Conservation (phyloP, 2,113 vertebrate species). For the Mus spicilegus region DNA sequence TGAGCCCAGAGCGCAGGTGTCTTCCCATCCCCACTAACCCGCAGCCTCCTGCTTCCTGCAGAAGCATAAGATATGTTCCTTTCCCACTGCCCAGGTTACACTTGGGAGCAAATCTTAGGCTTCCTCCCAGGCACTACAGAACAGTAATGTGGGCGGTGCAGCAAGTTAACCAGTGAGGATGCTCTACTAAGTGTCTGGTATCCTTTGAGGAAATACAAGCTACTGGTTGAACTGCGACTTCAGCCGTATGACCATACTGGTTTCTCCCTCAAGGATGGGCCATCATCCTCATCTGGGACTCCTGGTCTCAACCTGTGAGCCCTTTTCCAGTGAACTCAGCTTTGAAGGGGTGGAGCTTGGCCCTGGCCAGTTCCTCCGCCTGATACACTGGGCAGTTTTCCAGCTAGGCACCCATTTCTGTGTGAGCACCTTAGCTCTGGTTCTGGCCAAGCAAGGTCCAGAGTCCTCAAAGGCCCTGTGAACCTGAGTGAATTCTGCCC, state of each 20-base stretch:
- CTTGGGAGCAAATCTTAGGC: not conserved
- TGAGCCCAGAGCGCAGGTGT: not conserved
- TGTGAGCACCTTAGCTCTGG: not conserved
- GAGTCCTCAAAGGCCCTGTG: not conserved
- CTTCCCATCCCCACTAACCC: accelerated
- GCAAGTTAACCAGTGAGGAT: accelerated
- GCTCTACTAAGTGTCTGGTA: not conserved
- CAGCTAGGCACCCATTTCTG: not conserved
- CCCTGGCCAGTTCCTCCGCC: not conserved
- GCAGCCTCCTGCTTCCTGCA: not conserved
- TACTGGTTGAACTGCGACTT: accelerated
- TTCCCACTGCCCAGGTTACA: accelerated
- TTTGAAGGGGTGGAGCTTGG: not conserved
- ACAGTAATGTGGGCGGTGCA: accelerated
- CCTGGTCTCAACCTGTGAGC: not conserved
- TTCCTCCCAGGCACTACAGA: not conserved
- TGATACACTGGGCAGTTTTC: not conserved
- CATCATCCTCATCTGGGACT: not conserved
- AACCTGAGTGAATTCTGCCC: not conserved
- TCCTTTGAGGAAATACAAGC: accelerated
- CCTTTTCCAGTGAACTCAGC: not conserved
- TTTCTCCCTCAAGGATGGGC: not conserved
- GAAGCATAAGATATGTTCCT: not conserved
- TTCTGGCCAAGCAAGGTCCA: not conserved
- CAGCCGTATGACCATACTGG: accelerated